Evolutionary conservation across 2,888 invertebrate genomes (phyloP), one percentile per base, ranked within the genome.

Genomic region (Tipula unca): DNA sequence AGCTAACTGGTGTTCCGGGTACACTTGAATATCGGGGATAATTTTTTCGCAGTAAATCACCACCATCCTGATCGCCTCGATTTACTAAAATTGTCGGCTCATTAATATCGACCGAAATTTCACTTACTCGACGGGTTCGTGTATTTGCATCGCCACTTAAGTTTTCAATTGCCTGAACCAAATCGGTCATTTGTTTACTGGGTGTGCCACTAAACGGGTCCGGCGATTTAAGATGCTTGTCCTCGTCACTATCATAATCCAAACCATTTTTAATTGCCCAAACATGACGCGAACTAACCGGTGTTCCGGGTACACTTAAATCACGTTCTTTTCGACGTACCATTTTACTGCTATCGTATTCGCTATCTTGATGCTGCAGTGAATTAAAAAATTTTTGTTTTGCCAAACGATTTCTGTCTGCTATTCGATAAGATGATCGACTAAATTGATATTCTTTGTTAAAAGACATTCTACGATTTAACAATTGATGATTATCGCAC

Each of bases 321-420:
- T 87, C 86, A 14, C 86, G 13, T 4, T 86, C n/a, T 36, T 85
- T 84, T n/a, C 86, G 86, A 1, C 29, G 25, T 1, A 10, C 25
- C 39, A 42, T 85, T 85, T 14, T 25, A 35, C 85, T 29, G n/a
- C 32, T 83, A 10, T 84, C 35, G 20, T 14, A 36, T 39, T 39
- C 36, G 6, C 36, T 17, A 14, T 86, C 36, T 14, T 20, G 85
- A 14, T 85, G 82, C 4, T 69, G 35, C 29, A 83, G 35, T 39
- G 85, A 85, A 36, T 85, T 85, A 4, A 87, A 32, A 86, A 87
- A 87, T 29, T 85, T 85, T 84, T 85, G 84, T 82, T 86, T 87
- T 32, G 86, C 86, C 20, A 85, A 14, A 8, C 87, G 85, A 85
- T 86, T 87, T 36, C 85, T 85, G 42, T 87, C 86, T 14, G 87